Evolutionary conservation across 2,113 vertebrate species (phyloP), one percentile per base, ranked within the genome.

Genomic region (Trogon surrucura): DNA sequence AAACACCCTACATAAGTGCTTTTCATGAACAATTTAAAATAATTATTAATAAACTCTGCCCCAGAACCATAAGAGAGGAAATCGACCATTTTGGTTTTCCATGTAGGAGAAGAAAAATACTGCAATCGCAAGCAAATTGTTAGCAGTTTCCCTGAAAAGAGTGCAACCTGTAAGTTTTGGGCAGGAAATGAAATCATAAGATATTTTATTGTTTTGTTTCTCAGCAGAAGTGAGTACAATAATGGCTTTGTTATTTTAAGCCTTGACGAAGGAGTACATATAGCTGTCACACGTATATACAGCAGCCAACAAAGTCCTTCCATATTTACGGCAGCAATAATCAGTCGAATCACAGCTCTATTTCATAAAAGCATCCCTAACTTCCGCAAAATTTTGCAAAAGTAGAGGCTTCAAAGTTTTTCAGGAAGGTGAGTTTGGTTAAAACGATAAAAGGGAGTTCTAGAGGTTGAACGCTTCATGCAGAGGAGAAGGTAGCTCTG

Each of bases 271-370:
- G 50, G 41, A 85, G 79, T 23, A 20, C 74, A 10, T 1, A 25
- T 34, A 75, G 79, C 84, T 74, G 77, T 48, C 85, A 44, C 25
- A 54, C 30, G 23, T 47, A 16, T 6, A 36, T 38, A 47, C 12
- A 73, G 91, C 62, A 91, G 19, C 70, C 88, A 84, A 78, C 54
- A 73, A 85, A 93, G 80, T 47, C 79, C 71, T 81, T 71, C 29
- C 1, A 8, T 74, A 81, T 93, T 97, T 79, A 95, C 69, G 60
- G 88, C 82, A 32, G 48, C 71, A 89, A 83, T 92, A 87, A 89
- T 78, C 85, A 93, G 67, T 78, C 50, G 32, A 57, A 95, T 44
- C 92, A 41, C 80, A 64, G 50, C 65, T 83, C 36, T 75, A 29
- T 45, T 74, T 67, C 80, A 80, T 62, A 18, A 80, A 72, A 72